phyloP scores from a whole-genome alignment of 2,888 invertebrate species.

The Macropis europaea region DNA sequence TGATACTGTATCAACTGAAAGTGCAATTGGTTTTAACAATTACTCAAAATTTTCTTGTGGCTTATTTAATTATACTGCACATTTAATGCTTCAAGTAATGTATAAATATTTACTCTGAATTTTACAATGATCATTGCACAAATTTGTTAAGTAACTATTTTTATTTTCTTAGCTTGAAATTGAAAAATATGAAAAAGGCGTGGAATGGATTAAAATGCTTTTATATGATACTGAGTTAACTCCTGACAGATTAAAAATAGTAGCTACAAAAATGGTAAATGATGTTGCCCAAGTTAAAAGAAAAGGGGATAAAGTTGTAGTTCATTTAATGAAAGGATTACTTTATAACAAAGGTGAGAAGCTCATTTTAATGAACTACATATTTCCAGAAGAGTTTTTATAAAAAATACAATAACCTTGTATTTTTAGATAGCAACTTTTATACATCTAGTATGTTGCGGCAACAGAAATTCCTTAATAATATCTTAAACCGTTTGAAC shows the following conservation, averaged over 20 bases:
- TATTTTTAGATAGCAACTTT: constrained; percentile 85
- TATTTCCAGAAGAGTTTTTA: neutral
- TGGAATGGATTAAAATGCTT: constrained; percentile 89
- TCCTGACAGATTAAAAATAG: constrained; percentile 87
- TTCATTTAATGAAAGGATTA: constrained; percentile 83
- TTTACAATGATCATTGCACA: constrained; percentile 17
- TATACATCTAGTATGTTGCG: constrained; percentile 86
- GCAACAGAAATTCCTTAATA: constrained; percentile 88
- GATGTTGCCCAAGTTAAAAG: constrained; percentile 89
- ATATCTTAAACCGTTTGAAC: constrained; percentile 83
- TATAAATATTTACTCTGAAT: constrained; percentile 21
- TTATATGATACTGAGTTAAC: constrained; percentile 87
- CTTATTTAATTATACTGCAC: constrained; percentile 85
- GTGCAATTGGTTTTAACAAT: constrained; percentile 85
- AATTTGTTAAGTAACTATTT: constrained; percentile 23
- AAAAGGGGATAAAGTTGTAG: constrained; percentile 86
- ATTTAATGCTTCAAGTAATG: constrained; percentile 85
- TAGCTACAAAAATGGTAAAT: constrained; percentile 90
- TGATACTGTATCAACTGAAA: constrained; percentile 85
- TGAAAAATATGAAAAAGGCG: constrained; percentile 87
- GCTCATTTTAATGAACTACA: neutral
- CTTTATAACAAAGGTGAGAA: constrained; percentile 82
- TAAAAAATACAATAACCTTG: constrained; percentile 4
- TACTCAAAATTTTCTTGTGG: constrained; percentile 85
- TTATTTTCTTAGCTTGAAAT: constrained; percentile 85